A percentile compares a stretch with the other conserved stretches of the same genome.
phyloP scores from a whole-genome alignment of 2,797 vertebrate genomes.

The Myiotriccus ornatus region DNA sequence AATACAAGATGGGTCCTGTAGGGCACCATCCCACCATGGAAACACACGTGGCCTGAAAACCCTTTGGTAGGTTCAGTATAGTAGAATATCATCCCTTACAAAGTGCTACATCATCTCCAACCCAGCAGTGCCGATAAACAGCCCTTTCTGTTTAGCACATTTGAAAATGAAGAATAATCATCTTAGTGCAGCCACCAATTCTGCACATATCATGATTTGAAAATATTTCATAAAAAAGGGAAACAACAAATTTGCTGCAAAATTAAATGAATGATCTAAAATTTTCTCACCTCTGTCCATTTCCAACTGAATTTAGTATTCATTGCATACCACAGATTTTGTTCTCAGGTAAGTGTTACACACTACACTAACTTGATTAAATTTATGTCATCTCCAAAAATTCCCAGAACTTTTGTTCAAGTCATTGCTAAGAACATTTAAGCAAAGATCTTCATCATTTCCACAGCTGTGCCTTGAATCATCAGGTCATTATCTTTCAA shows the following conservation, averaged over 20 bases:
- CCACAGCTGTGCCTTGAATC: background rate
- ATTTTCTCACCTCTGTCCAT: background rate
- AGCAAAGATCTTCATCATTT: background rate
- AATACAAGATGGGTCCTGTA: background rate
- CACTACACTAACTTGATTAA: background rate
- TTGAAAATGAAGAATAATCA: background rate
- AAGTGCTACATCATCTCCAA: background rate
- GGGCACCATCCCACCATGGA: accelerated
- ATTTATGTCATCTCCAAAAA: background rate
- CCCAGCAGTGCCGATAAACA: background rate
- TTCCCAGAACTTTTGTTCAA: background rate
- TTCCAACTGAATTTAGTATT: background rate
- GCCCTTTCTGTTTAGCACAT: background rate
- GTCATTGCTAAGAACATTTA: background rate
- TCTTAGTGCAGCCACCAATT: background rate
- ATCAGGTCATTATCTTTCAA: background rate
- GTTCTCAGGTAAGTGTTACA: background rate
- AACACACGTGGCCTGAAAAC: background rate
- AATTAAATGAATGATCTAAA: background rate
- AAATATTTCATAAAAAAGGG: background rate
- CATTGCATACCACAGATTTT: background rate
- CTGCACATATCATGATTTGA: background rate
- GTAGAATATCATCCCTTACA: background rate
- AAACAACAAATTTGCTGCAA: background rate
- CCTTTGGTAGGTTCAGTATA: background rate